phyloP scores from a whole-genome alignment of 2,113 vertebrate genomes.

The Recurvirostra avosetta region DNA sequence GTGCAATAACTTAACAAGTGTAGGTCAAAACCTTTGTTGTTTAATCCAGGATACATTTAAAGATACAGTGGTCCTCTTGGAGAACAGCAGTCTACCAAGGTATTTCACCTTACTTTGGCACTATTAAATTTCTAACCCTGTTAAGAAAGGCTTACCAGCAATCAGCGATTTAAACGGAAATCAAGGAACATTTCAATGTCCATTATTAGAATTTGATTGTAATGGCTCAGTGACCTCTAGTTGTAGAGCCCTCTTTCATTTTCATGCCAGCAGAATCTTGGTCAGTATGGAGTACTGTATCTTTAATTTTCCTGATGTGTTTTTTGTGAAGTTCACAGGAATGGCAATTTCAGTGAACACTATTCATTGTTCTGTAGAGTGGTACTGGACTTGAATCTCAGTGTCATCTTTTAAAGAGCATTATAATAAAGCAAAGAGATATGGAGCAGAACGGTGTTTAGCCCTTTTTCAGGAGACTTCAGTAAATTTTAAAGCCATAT shows the following conservation, averaged over 20 bases:
- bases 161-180: background rate
- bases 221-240: background rate
- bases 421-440: constrained; percentile 70
- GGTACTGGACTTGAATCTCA: constrained; percentile 55
- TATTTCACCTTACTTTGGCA: background rate
- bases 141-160: background rate
- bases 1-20: constrained; percentile 62
- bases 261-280: background rate
- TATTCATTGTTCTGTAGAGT: constrained; percentile 59
- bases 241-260: background rate
- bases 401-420: constrained; percentile 65
- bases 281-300: constrained; percentile 29
- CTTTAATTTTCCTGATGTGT: constrained; percentile 54
- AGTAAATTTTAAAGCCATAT: background rate
- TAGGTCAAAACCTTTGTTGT: constrained; percentile 42
- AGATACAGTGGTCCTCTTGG: constrained; percentile 33
- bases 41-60: constrained; percentile 33
- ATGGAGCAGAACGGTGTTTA: background rate
- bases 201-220: background rate
- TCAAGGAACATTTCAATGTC: background rate
- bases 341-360: constrained; percentile 27
- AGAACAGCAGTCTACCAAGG: background rate
- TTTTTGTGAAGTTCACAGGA: constrained; percentile 55
- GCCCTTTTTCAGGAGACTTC: background rate
- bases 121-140: background rate